These are phyloP conservation scores for Argyresthia albistria DNA, from an alignment of 2,888 invertebrate genomes.

Conservation along the genomic window DNA sequence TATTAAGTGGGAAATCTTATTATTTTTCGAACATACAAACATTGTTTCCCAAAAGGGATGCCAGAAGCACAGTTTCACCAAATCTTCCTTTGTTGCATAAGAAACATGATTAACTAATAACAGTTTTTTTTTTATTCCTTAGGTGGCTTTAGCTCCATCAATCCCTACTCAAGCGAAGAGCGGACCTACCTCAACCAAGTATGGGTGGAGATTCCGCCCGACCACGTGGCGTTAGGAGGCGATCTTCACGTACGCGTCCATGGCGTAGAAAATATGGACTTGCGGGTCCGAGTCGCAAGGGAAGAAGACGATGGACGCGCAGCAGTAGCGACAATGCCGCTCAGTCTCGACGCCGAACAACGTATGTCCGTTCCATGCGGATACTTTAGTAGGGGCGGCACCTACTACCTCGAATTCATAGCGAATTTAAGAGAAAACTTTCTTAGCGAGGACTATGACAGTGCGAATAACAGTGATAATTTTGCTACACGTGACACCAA, in stretches of 20 bases:
- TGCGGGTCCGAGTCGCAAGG: conserved; percentile 57
- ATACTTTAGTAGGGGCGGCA: conserved; percentile 81
- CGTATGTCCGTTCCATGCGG: conserved; percentile 77
- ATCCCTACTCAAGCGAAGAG: conserved; percentile 50
- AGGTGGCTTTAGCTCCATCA: conserved; percentile 52
- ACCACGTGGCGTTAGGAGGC: conserved; percentile 84
- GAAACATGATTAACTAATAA: too few relatives aligned
- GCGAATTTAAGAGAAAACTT: conserved; percentile 39
- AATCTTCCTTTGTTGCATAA: too few relatives aligned
- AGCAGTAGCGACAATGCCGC: conserved; percentile 53
- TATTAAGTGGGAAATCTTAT: too few relatives aligned
- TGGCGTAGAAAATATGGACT: conserved; percentile 44
- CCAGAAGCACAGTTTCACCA: too few relatives aligned
- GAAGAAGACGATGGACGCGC: conserved; percentile 59
- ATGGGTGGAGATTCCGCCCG: conserved; percentile 80
- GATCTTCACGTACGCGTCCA: conserved; percentile 82
- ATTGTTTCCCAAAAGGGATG: too few relatives aligned
- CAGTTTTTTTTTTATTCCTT: conserved; percentile 13
- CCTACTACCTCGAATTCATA: conserved; percentile 56
- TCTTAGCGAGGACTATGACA: conserved; percentile 35
- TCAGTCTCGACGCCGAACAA: conserved; percentile 63
- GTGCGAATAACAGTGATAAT: conserved; percentile 11
- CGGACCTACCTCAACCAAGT: conserved; percentile 50
- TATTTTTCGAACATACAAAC: too few relatives aligned
- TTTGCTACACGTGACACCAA: conserved; percentile 4